Evolutionary conservation across 2,888 invertebrate species (phyloP).

Genomic region (Ypsolopha scabrella): DNA sequence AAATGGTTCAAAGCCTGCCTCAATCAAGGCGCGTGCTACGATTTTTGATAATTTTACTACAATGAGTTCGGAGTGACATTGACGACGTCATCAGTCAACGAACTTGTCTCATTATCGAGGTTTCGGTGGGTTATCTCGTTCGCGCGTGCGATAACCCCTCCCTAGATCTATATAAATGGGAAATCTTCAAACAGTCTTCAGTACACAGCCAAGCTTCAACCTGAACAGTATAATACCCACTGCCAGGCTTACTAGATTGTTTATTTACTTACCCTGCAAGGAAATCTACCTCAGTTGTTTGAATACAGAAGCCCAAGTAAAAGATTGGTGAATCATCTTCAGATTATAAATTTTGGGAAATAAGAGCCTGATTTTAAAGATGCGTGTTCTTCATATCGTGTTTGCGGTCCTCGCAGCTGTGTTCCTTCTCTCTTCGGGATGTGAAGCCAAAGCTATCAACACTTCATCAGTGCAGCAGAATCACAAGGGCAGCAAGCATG

Average conservation of each 20-base stretch:
- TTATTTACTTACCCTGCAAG: too few species aligned
- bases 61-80: constrained; percentile 47
- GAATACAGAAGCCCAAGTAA: too few species aligned
- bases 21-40: background rate
- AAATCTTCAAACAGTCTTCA: constrained; percentile 31
- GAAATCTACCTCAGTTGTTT: too few species aligned
- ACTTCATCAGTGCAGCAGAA: constrained; percentile 5
- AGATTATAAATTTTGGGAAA: background rate
- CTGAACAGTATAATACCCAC: too few species aligned
- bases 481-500: constrained; percentile 21
- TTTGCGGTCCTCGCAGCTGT: constrained; percentile 27
- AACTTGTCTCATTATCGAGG: constrained; percentile 35
- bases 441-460: constrained; percentile 25
- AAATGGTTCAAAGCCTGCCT: background rate
- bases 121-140: constrained; percentile 50
- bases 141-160: constrained; percentile 59
- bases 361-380: constrained; percentile 16
- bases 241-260: too few species aligned
- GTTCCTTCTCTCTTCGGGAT: constrained; percentile 21
- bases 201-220: constrained; percentile 34
- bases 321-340: too few species aligned
- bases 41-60: constrained; percentile 54
- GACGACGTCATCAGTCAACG: constrained; percentile 56
- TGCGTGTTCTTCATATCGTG: constrained; percentile 43
- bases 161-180: constrained; percentile 39